A percentile compares a stretch with the other conserved stretches of the same genome.
These are phyloP conservation scores for Amazona guildingii DNA, from an alignment of 2,113 vertebrate genomes.

Conservation along the genomic window DNA sequence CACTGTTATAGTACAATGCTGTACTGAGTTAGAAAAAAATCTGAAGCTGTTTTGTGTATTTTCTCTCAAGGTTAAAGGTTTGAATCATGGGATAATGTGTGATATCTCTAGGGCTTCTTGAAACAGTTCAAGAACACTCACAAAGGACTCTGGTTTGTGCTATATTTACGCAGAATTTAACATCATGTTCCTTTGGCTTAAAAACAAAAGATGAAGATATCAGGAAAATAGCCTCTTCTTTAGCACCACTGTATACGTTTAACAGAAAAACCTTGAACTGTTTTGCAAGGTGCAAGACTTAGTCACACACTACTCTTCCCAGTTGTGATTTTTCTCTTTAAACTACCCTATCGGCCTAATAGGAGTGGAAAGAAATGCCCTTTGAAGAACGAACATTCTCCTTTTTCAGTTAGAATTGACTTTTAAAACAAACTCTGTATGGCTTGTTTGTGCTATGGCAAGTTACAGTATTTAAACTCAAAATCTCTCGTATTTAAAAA, in stretches of 20 bases:
- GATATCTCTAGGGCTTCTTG: constrained; percentile 67
- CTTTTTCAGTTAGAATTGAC: background rate
- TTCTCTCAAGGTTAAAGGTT: constrained; percentile 69
- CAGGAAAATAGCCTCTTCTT: background rate
- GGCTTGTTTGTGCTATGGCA: background rate
- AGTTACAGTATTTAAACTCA: background rate
- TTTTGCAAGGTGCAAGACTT: background rate
- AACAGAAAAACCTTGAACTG: background rate
- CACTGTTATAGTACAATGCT: constrained; percentile 31
- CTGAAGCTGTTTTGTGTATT: constrained; percentile 58
- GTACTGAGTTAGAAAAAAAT: constrained; percentile 48
- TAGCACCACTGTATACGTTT: background rate
- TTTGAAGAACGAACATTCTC: background rate
- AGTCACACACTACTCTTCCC: background rate
- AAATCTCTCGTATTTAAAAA: background rate
- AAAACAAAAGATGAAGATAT: constrained; percentile 42
- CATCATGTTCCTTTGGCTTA: constrained; percentile 56
- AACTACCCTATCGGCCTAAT: background rate
- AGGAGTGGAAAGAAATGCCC: background rate
- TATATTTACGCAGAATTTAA: constrained; percentile 56
- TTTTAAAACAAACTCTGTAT: background rate
- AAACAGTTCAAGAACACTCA: constrained; percentile 64
- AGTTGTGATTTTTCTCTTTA: background rate
- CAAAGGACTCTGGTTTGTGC: constrained; percentile 57
- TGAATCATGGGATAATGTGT: constrained; percentile 67